Evolutionary conservation across 2,113 vertebrate species (phyloP).

Genomic region (Chlorocebus sabaeus): DNA sequence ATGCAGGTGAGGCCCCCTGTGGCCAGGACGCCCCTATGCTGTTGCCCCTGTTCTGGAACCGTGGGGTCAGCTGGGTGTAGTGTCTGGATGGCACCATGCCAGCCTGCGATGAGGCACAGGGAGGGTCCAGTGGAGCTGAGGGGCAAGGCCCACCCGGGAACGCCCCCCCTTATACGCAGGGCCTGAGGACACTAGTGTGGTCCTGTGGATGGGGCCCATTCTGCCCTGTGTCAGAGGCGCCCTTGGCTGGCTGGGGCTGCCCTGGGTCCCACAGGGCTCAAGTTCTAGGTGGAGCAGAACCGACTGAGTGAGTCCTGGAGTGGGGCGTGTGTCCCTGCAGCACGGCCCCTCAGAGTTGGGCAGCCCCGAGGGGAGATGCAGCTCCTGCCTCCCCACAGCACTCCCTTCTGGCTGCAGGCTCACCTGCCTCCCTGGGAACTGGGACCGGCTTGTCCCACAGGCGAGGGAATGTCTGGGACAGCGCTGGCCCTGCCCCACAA

Average conservation of each 20-base stretch:
- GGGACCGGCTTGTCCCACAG: background rate
- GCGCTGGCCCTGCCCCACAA: background rate
- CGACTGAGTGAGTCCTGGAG: background rate
- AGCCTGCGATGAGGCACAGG: background rate
- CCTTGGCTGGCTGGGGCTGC: background rate
- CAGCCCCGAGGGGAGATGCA: background rate
- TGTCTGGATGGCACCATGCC: background rate
- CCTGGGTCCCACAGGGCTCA: background rate
- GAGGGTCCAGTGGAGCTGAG: background rate
- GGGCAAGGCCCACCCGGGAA: background rate
- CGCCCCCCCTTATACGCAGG: background rate
- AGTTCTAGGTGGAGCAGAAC: background rate
- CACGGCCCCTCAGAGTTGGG: background rate
- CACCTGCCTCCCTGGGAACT: background rate
- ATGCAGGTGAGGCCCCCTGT: constrained; percentile 91
- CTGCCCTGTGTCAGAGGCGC: background rate
- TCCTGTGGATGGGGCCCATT: background rate
- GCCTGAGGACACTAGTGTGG: background rate
- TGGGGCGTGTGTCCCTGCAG: background rate
- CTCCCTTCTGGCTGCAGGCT: no score
- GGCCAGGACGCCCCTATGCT: background rate
- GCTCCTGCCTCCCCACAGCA: background rate
- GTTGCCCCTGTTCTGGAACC: background rate
- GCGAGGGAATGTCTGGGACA: background rate
- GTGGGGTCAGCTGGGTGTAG: background rate